These are phyloP conservation scores for Sorex fumeus DNA, from an alignment of 2,113 vertebrate species.

Conservation along the genomic window DNA sequence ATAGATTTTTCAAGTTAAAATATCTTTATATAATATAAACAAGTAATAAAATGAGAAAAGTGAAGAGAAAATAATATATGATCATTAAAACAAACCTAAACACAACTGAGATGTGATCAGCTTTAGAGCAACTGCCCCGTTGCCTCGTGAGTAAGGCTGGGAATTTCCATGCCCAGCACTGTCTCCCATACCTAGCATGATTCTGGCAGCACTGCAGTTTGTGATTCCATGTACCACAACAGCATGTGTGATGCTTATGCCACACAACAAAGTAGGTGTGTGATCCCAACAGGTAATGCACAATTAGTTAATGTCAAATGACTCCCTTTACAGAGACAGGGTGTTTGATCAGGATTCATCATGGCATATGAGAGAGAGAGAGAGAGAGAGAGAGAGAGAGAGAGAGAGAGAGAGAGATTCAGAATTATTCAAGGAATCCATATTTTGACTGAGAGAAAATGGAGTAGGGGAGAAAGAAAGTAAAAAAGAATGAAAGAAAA, in stretches of 20 bases:
- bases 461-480: background rate
- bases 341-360: background rate
- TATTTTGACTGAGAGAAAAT: background rate
- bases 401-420: background rate
- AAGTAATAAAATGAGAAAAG: background rate
- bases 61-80: background rate
- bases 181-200: no score
- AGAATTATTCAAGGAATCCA: background rate
- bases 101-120: background rate
- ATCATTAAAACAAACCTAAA: background rate
- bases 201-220: no score
- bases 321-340: background rate
- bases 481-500: background rate
- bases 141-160: no score
- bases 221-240: no score
- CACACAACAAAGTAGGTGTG: no score
- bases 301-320: background rate
- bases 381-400: no score
- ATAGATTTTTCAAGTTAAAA: background rate
- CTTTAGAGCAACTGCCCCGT: no score
- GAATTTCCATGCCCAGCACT: background rate
- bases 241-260: no score
- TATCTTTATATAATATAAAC: background rate
- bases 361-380: background rate
- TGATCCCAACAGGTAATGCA: background rate